Evolutionary conservation across 2,888 invertebrate species (phyloP).

Genomic region (Drosophila incognita): DNA sequence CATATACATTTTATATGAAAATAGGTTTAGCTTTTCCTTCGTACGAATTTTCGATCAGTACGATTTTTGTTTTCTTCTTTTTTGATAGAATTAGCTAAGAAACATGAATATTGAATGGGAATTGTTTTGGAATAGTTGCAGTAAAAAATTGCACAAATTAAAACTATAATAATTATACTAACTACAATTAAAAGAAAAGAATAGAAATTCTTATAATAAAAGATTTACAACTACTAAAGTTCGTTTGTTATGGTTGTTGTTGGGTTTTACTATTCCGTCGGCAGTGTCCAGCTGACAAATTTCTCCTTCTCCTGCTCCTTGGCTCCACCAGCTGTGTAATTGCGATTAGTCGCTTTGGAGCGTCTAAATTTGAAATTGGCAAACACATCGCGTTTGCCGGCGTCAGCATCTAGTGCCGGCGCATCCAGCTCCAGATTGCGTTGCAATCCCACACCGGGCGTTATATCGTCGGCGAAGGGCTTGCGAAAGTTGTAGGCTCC

Average conservation of each 20-base stretch:
- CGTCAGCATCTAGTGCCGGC: conserved; percentile 39
- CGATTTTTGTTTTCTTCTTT: conserved; percentile 11
- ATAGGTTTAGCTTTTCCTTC: conserved; percentile 36
- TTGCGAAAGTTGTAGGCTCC: conserved; percentile 83
- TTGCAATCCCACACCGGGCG: conserved; percentile 65
- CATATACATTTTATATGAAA: conserved; percentile 47
- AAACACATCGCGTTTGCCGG: conserved; percentile 77
- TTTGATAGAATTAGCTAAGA: conserved; percentile 49
- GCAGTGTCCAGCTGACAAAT: conserved; percentile 79
- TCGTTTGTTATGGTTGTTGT: conserved; percentile 1
- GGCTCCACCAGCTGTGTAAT: conserved; percentile 51
- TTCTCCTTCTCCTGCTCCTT: conserved; percentile 79
- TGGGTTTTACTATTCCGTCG: conserved; percentile 41
- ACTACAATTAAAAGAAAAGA: conserved; percentile 34
- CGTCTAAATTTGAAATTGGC: conserved; percentile 83
- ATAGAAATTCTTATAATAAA: conserved; percentile 47
- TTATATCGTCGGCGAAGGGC: conserved; percentile 46
- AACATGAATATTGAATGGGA: conserved; percentile 52
- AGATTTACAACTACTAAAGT: conserved; percentile 37
- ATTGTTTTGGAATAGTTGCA: conserved; percentile 76
- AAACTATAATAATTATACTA: conserved; percentile 40
- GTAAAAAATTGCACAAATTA: conserved; percentile 64
- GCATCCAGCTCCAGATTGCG: conserved; percentile 73
- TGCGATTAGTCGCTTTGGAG: conserved; percentile 69
- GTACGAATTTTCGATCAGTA: conserved; percentile 32